Percentiles rank a stretch among this genome's conserved stretches.
These are phyloP conservation scores for Gobio gobio DNA, from an alignment of 2,113 vertebrate genomes.

Conservation along the genomic window DNA sequence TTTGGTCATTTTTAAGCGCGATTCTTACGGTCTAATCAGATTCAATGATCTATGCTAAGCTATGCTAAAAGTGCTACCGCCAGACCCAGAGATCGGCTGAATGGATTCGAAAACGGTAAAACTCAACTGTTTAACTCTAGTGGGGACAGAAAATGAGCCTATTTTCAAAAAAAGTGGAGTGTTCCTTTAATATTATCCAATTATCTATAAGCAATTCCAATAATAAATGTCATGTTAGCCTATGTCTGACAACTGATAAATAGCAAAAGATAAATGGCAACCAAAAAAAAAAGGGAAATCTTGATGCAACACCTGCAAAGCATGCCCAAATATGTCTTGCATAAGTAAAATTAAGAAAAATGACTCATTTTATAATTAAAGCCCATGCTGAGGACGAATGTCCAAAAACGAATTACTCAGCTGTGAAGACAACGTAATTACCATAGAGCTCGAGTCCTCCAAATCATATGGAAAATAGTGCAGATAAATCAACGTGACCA, in stretches of 20 bases:
- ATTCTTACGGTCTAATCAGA: no score
- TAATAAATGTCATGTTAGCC: no score
- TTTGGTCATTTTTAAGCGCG: no score
- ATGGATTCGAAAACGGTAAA: no score
- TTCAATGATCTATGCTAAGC: no score
- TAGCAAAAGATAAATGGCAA: background rate
- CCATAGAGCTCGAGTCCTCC: background rate
- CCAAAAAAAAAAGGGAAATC: background rate
- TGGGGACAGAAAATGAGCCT: no score
- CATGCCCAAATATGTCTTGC: background rate
- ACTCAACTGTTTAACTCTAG: no score
- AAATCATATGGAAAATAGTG: conserved; percentile 27
- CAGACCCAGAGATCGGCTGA: no score
- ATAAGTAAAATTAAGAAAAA: background rate
- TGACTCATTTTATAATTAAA: background rate
- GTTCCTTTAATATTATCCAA: no score
- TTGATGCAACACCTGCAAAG: background rate
- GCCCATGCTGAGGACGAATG: background rate
- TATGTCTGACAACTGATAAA: background rate
- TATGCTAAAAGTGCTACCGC: no score
- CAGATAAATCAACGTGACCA: conserved; percentile 25
- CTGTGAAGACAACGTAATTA: conserved; percentile 32
- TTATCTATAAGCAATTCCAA: no score
- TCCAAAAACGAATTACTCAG: background rate
- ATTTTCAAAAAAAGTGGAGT: no score